Evolutionary conservation across 2,888 invertebrate genomes (phyloP).

Genomic region (Eupithecia dodoneata): DNA sequence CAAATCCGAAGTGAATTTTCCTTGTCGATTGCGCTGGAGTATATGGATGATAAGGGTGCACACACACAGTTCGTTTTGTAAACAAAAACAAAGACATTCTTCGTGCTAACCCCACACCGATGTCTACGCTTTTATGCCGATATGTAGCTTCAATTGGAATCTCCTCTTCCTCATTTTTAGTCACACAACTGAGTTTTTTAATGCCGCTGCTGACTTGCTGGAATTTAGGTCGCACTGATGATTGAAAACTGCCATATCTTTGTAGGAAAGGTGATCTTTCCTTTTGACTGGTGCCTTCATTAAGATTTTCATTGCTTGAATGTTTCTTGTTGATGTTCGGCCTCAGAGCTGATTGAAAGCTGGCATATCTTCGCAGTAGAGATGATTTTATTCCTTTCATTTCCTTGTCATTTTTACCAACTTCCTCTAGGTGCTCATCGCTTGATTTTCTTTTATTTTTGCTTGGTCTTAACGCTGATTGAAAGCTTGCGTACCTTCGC

Average conservation of each 20-base stretch:
- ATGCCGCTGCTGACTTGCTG: conserved; percentile 61
- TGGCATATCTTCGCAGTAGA: conserved; percentile 53
- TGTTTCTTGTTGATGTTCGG: conserved; percentile 24
- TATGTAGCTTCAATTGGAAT: conserved; percentile 62
- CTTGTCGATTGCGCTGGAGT: conserved; percentile 74
- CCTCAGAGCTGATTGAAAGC: conserved; percentile 46
- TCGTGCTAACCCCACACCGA: conserved; percentile 72
- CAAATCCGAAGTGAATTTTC: conserved; percentile 66
- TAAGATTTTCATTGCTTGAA: conserved; percentile 37
- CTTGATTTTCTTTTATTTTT: conserved; percentile 24
- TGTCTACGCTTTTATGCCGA: conserved; percentile 75
- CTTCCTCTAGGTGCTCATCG: conserved; percentile 39
- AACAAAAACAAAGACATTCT: conserved; percentile 74
- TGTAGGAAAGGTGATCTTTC: conserved; percentile 45
- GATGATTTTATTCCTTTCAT: neutral
- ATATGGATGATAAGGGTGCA: conserved; percentile 78
- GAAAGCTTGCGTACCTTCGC: conserved; percentile 9
- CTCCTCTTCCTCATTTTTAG: conserved; percentile 59
- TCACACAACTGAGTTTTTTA: conserved; percentile 68
- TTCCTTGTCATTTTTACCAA: conserved; percentile 44
- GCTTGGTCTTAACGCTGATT: conserved; percentile 8
- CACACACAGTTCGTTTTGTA: conserved; percentile 70
- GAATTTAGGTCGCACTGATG: conserved; percentile 60
- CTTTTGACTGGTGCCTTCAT: neutral
- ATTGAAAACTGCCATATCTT: conserved; percentile 58